Evolutionary conservation across 2,113 vertebrate species (phyloP).

Genomic region (Larimichthys crocea): DNA sequence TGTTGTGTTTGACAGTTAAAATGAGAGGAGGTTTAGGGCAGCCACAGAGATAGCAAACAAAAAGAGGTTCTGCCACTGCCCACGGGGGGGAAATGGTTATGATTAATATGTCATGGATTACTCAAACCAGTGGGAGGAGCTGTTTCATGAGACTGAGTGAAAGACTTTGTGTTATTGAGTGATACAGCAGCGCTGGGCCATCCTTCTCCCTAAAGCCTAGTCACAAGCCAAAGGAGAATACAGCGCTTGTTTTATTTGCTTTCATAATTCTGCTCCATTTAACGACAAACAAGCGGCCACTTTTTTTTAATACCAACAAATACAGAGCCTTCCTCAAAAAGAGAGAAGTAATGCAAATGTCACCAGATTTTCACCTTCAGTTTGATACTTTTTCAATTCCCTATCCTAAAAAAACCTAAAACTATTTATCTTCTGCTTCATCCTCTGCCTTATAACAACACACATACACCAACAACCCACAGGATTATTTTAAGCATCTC

Average conservation of each 20-base stretch:
- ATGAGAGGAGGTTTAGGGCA: conserved; percentile 31
- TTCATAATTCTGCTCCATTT: conserved; percentile 40
- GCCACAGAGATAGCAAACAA: conserved; percentile 16
- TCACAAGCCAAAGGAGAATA: conserved; percentile 51
- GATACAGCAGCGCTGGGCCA: conserved; percentile 12
- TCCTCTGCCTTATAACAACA: conserved; percentile 19
- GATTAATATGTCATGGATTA: conserved; percentile 53
- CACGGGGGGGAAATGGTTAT: conserved; percentile 12
- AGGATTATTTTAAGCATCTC: conserved; percentile 55
- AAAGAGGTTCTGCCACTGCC: conserved; percentile 31
- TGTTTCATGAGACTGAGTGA: conserved; percentile 65
- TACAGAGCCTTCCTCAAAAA: background rate
- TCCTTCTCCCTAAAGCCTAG: conserved; percentile 40
- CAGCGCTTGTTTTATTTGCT: conserved; percentile 29
- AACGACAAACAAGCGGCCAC: conserved; percentile 26
- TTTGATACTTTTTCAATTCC: background rate
- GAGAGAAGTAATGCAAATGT: conserved; percentile 6
- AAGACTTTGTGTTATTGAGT: conserved; percentile 17
- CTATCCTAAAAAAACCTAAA: background rate
- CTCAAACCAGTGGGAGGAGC: conserved; percentile 79
- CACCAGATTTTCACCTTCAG: conserved; percentile 11
- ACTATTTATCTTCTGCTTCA: conserved; percentile 9
- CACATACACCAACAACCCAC: background rate
- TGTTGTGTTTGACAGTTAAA: conserved; percentile 55
- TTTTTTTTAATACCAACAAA: conserved; percentile 15